Evolutionary conservation across 2,888 invertebrate species (phyloP).

Genomic region (Melieria crassipennis): DNA sequence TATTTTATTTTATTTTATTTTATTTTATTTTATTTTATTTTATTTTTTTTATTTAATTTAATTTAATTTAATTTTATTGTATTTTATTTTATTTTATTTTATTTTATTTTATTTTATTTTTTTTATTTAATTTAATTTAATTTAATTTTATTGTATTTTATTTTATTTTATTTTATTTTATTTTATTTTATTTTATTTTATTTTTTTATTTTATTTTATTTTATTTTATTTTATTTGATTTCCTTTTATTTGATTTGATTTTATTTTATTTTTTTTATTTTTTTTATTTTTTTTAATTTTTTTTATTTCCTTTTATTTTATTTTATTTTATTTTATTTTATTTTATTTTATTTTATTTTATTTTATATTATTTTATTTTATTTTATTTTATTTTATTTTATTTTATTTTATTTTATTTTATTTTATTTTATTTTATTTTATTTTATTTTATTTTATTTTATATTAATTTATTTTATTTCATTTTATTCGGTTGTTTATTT

Average conservation of each 20-base stretch:
- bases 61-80: background rate
- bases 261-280: slow-evolving; percentile 7
- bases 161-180: too few species aligned
- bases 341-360: background rate
- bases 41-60: slow-evolving; percentile 2
- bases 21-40: background rate
- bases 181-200: too few species aligned
- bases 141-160: too few species aligned
- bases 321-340: slow-evolving; percentile 1
- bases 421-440: too few species aligned
- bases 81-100: background rate
- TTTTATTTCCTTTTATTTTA: background rate
- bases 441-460: too few species aligned
- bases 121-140: too few species aligned
- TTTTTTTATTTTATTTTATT: too few species aligned
- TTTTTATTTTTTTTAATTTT: background rate
- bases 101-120: background rate
- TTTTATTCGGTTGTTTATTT: too few species aligned
- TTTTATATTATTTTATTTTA: background rate
- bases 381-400: too few species aligned
- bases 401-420: too few species aligned
- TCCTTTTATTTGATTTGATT: background rate
- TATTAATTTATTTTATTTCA: too few species aligned
- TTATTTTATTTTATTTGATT: background rate
- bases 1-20: too few species aligned